These are phyloP conservation scores for Hesperophylax magnus DNA, from an alignment of 1,140 invertebrate genomes.

Conservation along the genomic window DNA sequence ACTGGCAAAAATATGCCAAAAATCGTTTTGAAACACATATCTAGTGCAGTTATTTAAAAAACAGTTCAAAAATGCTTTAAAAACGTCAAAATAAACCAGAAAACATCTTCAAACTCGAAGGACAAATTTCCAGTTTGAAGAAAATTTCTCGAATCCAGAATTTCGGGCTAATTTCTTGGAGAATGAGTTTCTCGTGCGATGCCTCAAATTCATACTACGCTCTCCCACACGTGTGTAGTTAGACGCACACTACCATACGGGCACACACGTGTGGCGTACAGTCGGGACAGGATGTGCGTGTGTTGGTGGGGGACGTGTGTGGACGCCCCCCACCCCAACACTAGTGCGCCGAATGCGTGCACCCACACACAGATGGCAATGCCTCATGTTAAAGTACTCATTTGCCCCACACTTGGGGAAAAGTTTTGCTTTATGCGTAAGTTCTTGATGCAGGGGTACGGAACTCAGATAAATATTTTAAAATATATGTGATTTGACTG, in stretches of 20 bases:
- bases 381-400: background rate
- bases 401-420: background rate
- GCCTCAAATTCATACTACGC: background rate
- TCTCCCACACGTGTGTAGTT: background rate
- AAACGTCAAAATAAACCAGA: too few species aligned
- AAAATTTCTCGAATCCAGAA: background rate
- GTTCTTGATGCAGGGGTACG: background rate
- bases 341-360: conserved; percentile 1
- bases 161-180: background rate
- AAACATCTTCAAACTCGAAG: background rate
- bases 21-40: too few species aligned
- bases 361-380: background rate
- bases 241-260: too few species aligned
- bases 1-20: too few species aligned
- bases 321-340: too few species aligned
- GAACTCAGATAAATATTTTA: too few species aligned
- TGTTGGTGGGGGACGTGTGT: too few species aligned
- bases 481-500: too few species aligned
- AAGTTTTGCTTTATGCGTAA: conserved; percentile 33
- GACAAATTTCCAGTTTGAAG: background rate
- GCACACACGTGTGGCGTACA: too few species aligned
- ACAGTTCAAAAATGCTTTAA: too few species aligned
- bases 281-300: too few species aligned
- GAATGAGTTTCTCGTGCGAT: conserved; percentile 4
- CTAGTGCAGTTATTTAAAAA: too few species aligned